Evolutionary conservation across 1,140 invertebrate species (phyloP).

Genomic region (Lethrus apterus): DNA sequence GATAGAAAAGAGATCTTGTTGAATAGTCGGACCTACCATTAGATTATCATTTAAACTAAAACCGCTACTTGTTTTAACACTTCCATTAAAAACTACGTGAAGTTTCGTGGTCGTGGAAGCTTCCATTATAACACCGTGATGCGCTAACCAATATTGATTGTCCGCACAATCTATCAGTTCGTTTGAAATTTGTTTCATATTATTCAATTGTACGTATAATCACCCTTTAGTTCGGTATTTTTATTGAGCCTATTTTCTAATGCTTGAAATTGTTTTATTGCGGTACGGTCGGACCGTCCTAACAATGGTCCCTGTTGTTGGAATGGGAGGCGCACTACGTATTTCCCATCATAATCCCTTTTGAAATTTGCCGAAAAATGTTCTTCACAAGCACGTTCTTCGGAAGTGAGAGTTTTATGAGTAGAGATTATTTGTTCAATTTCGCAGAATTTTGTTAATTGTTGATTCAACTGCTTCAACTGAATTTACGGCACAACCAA

Average conservation of each 20-base stretch:
- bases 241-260: conserved; percentile 9
- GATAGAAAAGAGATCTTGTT: conserved; percentile 33
- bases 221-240: conserved; percentile 21
- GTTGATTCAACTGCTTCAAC: background rate
- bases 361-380: background rate
- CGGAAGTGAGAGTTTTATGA: background rate
- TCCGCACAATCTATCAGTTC: background rate
- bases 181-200: conserved; percentile 25
- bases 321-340: conserved; percentile 2
- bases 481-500: background rate
- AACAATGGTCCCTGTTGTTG: background rate
- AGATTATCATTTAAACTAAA: conserved; percentile 37
- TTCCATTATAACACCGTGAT: conserved; percentile 36
- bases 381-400: background rate
- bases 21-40: conserved; percentile 35
- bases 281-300: conserved; percentile 15
- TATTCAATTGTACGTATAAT: conserved; percentile 34
- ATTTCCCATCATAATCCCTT: background rate
- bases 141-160: conserved; percentile 39
- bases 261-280: conserved; percentile 15
- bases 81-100: conserved; percentile 39
- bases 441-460: background rate
- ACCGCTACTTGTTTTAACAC: conserved; percentile 26
- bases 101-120: conserved; percentile 31
- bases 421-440: background rate